Percentiles rank a stretch among this genome's conserved stretches.
These are phyloP conservation scores for Procambarus clarkii DNA, from an alignment of 1,140 invertebrate species.

Conservation along the genomic window DNA sequence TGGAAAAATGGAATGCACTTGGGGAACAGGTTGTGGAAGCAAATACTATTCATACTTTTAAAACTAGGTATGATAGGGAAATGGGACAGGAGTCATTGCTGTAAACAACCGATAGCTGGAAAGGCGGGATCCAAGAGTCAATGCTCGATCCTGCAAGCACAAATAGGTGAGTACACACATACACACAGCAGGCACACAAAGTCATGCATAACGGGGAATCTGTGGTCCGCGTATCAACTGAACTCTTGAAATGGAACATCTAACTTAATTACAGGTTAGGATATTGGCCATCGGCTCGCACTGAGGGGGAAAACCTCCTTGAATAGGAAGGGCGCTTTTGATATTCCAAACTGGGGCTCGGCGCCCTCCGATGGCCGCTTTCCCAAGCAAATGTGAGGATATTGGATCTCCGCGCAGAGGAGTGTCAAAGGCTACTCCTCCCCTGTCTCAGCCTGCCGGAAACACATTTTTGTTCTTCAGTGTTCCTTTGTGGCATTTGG, in stretches of 20 bases:
- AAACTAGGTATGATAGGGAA: too few species aligned
- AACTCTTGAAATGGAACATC: constrained; percentile 4
- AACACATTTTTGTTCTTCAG: too few species aligned
- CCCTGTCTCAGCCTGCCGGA: background rate
- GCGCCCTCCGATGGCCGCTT: background rate
- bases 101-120: too few species aligned
- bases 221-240: background rate
- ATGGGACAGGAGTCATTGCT: too few species aligned
- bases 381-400: background rate
- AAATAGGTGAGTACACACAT: too few species aligned
- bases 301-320: background rate
- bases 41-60: too few species aligned
- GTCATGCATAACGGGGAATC: background rate
- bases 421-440: background rate
- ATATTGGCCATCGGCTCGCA: background rate
- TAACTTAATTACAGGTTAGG: constrained; percentile 4
- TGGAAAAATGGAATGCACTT: too few species aligned
- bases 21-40: too few species aligned
- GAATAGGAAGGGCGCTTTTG: background rate
- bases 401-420: background rate
- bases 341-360: background rate
- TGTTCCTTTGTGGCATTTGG: too few species aligned
- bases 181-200: background rate
- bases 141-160: too few species aligned
- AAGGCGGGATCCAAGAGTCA: too few species aligned